Percentiles rank a stretch among this genome's conserved stretches.
These are phyloP conservation scores for Pogonus chalceus DNA, from an alignment of 1,140 invertebrate genomes.

Conservation along the genomic window DNA sequence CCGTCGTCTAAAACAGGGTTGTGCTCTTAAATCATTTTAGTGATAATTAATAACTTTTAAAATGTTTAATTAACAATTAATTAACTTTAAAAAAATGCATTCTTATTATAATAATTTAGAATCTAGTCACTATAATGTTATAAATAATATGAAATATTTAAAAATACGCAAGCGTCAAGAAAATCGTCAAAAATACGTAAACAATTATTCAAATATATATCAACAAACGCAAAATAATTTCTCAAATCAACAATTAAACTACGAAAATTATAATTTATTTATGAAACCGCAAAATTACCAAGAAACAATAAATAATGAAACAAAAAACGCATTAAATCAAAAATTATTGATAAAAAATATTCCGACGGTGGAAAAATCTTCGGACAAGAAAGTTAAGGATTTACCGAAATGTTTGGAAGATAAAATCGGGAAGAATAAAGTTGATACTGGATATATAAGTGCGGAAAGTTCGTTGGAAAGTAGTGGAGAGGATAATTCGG, in stretches of 20 bases:
- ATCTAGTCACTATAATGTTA: neutral
- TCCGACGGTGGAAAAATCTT: neutral
- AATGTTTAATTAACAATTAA: neutral
- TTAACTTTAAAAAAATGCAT: neutral
- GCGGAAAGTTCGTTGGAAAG: conserved; percentile 31
- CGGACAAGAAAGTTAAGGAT: neutral
- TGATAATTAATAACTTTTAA: neutral
- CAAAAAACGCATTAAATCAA: neutral
- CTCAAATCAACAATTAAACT: neutral
- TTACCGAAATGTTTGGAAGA: neutral
- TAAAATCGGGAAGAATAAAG: neutral
- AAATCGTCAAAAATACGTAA: neutral
- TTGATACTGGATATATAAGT: conserved; percentile 29
- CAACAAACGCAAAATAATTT: neutral
- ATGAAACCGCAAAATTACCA: neutral
- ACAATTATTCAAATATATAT: neutral
- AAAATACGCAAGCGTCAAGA: neutral
- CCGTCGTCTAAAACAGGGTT: neutral
- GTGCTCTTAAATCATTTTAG: neutral
- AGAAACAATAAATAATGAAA: neutral
- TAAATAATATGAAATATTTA: conserved; percentile 4
- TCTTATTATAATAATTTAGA: neutral
- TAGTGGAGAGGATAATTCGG: conserved; percentile 33
- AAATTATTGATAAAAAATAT: neutral
- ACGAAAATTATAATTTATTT: neutral